These are phyloP conservation scores for Dinocampus coccinellae DNA, from an alignment of 2,888 invertebrate species.

Conservation along the genomic window DNA sequence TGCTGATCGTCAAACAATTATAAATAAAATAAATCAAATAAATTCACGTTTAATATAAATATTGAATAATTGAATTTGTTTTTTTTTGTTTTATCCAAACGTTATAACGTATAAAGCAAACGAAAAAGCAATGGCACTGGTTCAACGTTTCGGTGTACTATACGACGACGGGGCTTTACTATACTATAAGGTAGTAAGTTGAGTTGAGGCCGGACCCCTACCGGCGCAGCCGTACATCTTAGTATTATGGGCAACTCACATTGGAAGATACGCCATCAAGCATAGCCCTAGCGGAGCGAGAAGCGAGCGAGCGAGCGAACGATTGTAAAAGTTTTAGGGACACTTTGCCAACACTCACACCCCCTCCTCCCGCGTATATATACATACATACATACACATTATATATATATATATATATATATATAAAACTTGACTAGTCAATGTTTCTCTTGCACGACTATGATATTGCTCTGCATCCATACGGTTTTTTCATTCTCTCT, in stretches of 20 bases:
- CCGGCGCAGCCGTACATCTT: constrained; percentile 77
- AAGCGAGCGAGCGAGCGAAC: constrained; percentile 70
- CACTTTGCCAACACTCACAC: constrained; percentile 72
- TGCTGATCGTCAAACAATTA: too few relatives aligned
- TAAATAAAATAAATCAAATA: too few relatives aligned
- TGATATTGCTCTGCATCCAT: constrained; percentile 57
- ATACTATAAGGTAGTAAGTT: constrained; percentile 66
- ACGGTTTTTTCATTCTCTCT: constrained; percentile 56
- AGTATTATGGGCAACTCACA: constrained; percentile 77
- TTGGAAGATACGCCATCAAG: constrained; percentile 78
- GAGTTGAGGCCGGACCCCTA: constrained; percentile 67
- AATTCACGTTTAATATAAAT: too few relatives aligned
- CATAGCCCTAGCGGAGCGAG: constrained; percentile 71
- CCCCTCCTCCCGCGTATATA: constrained; percentile 37
- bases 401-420: background rate
- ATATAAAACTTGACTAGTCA: constrained; percentile 32
- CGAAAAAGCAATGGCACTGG: constrained; percentile 42
- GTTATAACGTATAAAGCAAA: constrained; percentile 11
- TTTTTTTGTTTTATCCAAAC: too few relatives aligned
- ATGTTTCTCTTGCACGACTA: constrained; percentile 51
- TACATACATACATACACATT: background rate
- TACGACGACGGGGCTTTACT: constrained; percentile 60
- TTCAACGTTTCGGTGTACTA: constrained; percentile 54
- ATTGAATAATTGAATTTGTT: too few relatives aligned
- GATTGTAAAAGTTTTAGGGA: constrained; percentile 77